These are phyloP conservation scores for Aquatica leii DNA, from an alignment of 2,888 invertebrate genomes.

Conservation along the genomic window DNA sequence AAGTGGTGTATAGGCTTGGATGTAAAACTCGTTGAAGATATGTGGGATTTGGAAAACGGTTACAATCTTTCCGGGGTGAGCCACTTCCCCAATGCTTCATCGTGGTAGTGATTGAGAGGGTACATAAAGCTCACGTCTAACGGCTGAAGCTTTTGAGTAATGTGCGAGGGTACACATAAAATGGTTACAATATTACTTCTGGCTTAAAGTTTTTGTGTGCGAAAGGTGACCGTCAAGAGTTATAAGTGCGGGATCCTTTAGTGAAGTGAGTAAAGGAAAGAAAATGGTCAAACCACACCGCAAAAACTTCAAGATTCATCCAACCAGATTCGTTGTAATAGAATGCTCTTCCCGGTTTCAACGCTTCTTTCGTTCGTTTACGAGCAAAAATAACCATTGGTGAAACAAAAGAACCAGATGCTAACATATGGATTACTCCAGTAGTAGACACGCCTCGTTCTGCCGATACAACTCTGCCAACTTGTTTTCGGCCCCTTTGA, in stretches of 20 bases:
- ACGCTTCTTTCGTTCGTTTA: not conserved
- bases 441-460: no score
- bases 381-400: not conserved
- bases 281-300: not conserved
- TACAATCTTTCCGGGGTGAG: no score
- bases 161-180: not conserved
- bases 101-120: slow-evolving; percentile 44
- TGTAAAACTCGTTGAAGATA: no score
- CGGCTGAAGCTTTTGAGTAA: not conserved
- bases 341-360: not conserved
- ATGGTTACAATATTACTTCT: not conserved
- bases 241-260: not conserved
- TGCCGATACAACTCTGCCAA: no score
- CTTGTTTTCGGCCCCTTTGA: no score
- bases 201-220: not conserved
- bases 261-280: not conserved
- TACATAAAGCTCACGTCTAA: slow-evolving; percentile 41
- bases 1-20: no score
- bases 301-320: not conserved
- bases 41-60: no score
- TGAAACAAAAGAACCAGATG: not conserved
- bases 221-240: not conserved
- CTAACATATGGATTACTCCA: not conserved
- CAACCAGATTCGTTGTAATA: not conserved
- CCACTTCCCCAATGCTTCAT: no score